Evolutionary conservation across 2,888 invertebrate species (phyloP).

Genomic region (Thereva nobilitata): DNA sequence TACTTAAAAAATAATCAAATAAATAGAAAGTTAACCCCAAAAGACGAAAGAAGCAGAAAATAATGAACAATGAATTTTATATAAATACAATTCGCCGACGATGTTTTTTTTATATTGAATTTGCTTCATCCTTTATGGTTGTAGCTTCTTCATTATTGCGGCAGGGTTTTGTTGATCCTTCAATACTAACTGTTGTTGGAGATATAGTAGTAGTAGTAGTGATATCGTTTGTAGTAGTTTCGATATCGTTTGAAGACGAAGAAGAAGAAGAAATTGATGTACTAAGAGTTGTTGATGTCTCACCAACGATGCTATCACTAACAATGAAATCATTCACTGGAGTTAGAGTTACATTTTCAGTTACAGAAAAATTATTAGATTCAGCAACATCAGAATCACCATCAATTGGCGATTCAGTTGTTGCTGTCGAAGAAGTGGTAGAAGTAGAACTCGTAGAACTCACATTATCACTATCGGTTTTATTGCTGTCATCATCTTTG

Average conservation of each 20-base stretch:
- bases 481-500: constrained; percentile 62
- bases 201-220: neutral
- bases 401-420: constrained; percentile 33
- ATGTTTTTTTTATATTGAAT: constrained; percentile 6
- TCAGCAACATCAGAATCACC: constrained; percentile 21
- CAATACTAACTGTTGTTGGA: constrained; percentile 3
- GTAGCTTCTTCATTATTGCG: neutral
- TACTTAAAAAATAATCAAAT: too few species aligned
- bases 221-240: neutral
- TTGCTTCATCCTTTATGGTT: neutral
- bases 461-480: constrained; percentile 45
- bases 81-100: constrained; percentile 7
- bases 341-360: constrained; percentile 15
- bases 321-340: constrained; percentile 19
- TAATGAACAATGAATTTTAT: constrained; percentile 18
- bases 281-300: constrained; percentile 11
- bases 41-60: neutral
- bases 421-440: constrained; percentile 22
- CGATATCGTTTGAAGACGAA: neutral
- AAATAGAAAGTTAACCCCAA: too few species aligned
- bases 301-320: constrained; percentile 20
- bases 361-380: constrained; percentile 17
- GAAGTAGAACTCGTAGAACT: constrained; percentile 38
- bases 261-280: constrained; percentile 15
- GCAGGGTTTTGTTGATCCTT: constrained; percentile 7